Percentiles rank a stretch among this genome's conserved stretches.
Conservation (phyloP, 2,888 invertebrate species). For the Brachypalpus laphriformis region DNA sequence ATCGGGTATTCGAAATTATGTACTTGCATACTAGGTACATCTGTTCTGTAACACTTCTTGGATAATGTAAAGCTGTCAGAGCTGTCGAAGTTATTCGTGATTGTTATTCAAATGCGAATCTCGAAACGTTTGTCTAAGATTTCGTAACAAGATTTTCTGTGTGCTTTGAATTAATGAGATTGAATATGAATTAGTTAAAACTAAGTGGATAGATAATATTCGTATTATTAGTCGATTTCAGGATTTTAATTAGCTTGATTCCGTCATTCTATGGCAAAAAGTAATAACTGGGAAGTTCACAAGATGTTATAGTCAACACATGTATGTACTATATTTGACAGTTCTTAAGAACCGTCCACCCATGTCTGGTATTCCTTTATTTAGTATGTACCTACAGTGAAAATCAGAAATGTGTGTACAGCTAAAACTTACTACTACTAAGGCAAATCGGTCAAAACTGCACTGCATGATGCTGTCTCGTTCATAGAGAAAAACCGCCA, state of each 20-base stretch:
- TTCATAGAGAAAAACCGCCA: too few species aligned
- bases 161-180: slow-evolving; percentile 13
- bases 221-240: not conserved
- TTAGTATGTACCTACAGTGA: too few species aligned
- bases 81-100: not conserved
- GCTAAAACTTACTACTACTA: too few species aligned
- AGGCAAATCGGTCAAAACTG: too few species aligned
- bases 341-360: too few species aligned
- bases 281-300: too few species aligned
- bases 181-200: not conserved
- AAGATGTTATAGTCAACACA: too few species aligned
- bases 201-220: not conserved
- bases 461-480: too few species aligned
- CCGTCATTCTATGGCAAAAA: not conserved
- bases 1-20: too few species aligned
- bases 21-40: not conserved
- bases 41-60: not conserved
- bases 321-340: not conserved
- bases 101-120: slow-evolving; percentile 13
- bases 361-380: too few species aligned
- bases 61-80: not conserved
- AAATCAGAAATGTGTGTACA: too few species aligned
- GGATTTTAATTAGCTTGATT: not conserved
- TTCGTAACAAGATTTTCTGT: slow-evolving; percentile 18
- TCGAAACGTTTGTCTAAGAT: slow-evolving; percentile 2